Conservation (phyloP, 2,797 vertebrate genomes). For the Esox masquinongy region DNA sequence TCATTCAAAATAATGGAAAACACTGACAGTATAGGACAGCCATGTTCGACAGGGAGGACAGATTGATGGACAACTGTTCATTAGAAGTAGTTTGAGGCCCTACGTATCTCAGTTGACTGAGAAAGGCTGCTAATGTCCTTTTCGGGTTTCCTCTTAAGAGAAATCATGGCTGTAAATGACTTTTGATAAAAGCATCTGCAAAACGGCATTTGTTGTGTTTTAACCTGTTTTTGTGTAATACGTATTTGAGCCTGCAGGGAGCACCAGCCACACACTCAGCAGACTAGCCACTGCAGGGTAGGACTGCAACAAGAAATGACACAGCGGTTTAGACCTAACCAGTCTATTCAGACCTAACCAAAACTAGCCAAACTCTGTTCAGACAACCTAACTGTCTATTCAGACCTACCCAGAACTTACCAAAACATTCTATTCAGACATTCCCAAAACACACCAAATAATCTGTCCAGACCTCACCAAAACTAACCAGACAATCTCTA, state of each 20-base stretch:
- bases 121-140: not conserved
- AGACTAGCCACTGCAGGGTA: not conserved
- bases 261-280: conserved; percentile 32
- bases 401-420: too few relatives aligned
- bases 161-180: not conserved
- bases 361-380: too few relatives aligned
- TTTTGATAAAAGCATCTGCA: not conserved
- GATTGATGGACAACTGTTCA: not conserved
- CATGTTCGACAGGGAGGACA: not conserved
- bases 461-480: too few relatives aligned
- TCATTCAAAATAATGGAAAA: not conserved
- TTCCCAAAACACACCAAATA: too few relatives aligned
- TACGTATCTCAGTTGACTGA: not conserved
- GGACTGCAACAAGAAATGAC: not conserved
- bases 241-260: conserved; percentile 50
- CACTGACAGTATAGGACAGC: not conserved
- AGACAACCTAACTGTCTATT: too few relatives aligned
- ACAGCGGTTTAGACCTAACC: conserved; percentile 13
- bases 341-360: too few relatives aligned
- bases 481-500: too few relatives aligned
- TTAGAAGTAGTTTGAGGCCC: not conserved
- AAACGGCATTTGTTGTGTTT: not conserved
- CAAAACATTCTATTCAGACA: too few relatives aligned
- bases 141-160: not conserved
- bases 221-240: not conserved